Percentiles rank a stretch among this genome's conserved stretches.
These are phyloP conservation scores for Chymomyza procnemis DNA, from an alignment of 2,888 invertebrate species.

Conservation along the genomic window DNA sequence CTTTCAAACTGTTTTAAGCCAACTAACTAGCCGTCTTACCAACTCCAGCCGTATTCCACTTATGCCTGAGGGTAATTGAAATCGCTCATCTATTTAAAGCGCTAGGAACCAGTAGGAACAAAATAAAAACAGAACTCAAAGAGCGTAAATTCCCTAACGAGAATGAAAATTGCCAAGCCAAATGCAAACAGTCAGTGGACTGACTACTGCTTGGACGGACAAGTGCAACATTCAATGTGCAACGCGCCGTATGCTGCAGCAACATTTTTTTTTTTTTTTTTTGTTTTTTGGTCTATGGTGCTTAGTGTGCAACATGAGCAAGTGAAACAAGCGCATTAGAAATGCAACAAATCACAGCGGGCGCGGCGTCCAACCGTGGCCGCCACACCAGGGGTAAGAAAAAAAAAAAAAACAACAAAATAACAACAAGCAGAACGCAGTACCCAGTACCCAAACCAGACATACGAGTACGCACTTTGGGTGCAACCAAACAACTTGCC, in stretches of 20 bases:
- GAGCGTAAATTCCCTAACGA: slow-evolving; percentile 57
- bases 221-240: slow-evolving; percentile 38
- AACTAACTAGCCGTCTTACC: not conserved
- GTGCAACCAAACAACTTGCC: slow-evolving; percentile 54
- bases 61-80: slow-evolving; percentile 51
- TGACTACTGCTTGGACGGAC: slow-evolving; percentile 26
- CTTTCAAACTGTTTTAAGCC: not conserved
- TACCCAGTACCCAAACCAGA: slow-evolving; percentile 49
- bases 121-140: slow-evolving; percentile 26
- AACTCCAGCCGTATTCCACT: not conserved
- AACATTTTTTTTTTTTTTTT: no score
- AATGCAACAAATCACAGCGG: slow-evolving; percentile 66
- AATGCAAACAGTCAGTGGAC: not conserved
- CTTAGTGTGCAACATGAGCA: slow-evolving; percentile 47
- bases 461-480: slow-evolving; percentile 67
- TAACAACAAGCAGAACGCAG: slow-evolving; percentile 11
- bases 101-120: not conserved
- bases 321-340: slow-evolving; percentile 66
- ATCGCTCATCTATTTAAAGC: slow-evolving; percentile 38
- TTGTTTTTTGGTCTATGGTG: not conserved
- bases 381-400: slow-evolving; percentile 6
- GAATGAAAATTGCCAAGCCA: slow-evolving; percentile 52
- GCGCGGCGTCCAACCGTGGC: slow-evolving; percentile 42
- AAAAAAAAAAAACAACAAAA: no score
- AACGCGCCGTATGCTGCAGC: slow-evolving; percentile 28